Base-by-base conservation (phyloP, 1,140 invertebrate species). In the Scaptomyza hsui region DNA sequence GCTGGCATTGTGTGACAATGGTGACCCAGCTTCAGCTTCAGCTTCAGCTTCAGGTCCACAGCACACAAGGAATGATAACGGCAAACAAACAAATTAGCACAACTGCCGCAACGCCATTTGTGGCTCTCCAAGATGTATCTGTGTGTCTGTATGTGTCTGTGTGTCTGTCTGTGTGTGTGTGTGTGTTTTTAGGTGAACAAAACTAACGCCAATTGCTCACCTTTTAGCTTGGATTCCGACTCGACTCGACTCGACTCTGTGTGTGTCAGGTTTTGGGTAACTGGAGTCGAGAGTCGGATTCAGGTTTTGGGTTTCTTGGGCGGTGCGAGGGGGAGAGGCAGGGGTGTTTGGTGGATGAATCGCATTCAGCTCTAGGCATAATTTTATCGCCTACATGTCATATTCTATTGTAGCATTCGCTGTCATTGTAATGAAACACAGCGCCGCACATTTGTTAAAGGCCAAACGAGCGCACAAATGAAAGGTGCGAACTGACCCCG, bases 21-120 rank as follows among this genome's bases (percentile, higher is more conserved):
- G 79, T 72, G 73, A 72, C 72, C 68, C 61, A 71, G 68, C 69
- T 71, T 71, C 45, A 71, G 61, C 68, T 71, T 71, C 61, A 71
- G 68, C 69, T 71, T 71, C 45, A 71, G 61, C 68, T 71, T 71
- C 72, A 75, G 72, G 72, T 72, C 68, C 68, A 60, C 51, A 44
- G 32, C 62, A 71, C 62, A 71, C 56, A 75, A 72, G 71, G 68
- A 86, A 88, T 86, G 82, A 86, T 88, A 86, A 86, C 82, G 71
- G 65, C 82, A 86, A 86, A 86, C 82, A 86, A 86, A 86, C 82
- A 86, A 86, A 86, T 86, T 86, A 86, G 82, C 82, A 86, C 82
- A 86, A 86, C 82, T 86, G 80, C 82, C 82, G 82, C 82, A 86
- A 80, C 80, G 81, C 74, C 82, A 86, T 86, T 88, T 86, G 82